Base-by-base conservation (phyloP, 2,888 invertebrate species). In the Apomyelois bistriatella region DNA sequence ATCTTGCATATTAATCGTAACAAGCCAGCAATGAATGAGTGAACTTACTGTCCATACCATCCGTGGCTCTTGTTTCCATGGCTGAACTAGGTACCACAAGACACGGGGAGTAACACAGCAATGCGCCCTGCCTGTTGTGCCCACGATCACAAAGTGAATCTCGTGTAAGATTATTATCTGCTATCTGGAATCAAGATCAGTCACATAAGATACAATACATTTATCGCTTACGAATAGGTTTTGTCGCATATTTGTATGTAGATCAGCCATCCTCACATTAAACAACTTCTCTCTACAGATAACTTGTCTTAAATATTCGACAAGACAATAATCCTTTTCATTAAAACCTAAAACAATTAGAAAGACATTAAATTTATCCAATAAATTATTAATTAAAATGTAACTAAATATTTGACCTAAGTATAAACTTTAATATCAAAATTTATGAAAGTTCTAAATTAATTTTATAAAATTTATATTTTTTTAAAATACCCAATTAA, bases 121-220 rank as follows among this genome's bases (percentile, higher is more conserved):
- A 32, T 46, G 46, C 30, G 46, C 32, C 32, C 46, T 35, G 46
- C 30, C 46, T 32, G 35, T 30, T 12, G 43, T 30, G 43, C 30
- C 43, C 30, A 30, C 43, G 28, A 30, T 30, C 43, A 30, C 30
- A 43, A 32, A 15, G 46, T 46, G 46, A 46, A 8, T 46, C 32
- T 46, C 15, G 9, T 46, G 16, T 46, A 32, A 46, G 46, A 46
- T 46, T 46, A 30, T 43, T 30, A 46, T 46, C 46, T 46, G 9
- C 32, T 35, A 46, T 46, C 46, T 5, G 43, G 46, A 32, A 46
- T 46, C 13, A 10, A 46, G 46, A 46, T 46, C 46, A 32, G 46
- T 46, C 46, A 32, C 46, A 15, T 43, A 30, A 30, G 30, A 30
- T 46, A n/a, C 46, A 15, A 30, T 32, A 46, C 28, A 22, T 46